Conservation (phyloP, 2,888 invertebrate species). For the Synanthedon formicaeformis region DNA sequence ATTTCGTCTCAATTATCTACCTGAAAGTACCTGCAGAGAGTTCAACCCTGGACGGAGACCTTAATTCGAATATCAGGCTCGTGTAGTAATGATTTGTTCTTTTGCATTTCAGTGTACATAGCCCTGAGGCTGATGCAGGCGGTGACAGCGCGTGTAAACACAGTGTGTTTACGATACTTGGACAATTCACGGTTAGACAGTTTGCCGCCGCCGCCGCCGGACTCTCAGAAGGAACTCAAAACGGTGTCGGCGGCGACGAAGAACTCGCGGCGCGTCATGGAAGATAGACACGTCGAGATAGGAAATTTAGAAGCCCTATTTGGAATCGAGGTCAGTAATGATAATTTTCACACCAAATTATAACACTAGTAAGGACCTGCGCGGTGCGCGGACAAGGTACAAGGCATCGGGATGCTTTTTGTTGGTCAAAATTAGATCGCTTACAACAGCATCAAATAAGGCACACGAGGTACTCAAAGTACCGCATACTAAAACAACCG, state of each 20-base stretch:
- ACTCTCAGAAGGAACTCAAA: slow-evolving; percentile 57
- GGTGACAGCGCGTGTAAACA: slow-evolving; percentile 78
- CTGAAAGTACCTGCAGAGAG: no score
- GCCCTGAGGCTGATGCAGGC: slow-evolving; percentile 81
- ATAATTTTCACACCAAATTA: no score
- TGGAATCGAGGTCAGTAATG: slow-evolving; percentile 74
- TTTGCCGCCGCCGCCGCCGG: slow-evolving; percentile 72
- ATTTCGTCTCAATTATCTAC: no score
- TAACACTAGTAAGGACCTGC: no score
- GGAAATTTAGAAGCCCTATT: slow-evolving; percentile 87
- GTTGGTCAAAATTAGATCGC: no score
- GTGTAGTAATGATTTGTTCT: no score
- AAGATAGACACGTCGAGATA: slow-evolving; percentile 88
- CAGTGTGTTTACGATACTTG: slow-evolving; percentile 76
- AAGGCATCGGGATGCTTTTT: no score
- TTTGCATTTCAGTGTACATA: slow-evolving; percentile 73
- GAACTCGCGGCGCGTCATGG: slow-evolving; percentile 90
- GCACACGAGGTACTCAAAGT: no score
- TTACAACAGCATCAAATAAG: no score
- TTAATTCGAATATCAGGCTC: neutral
- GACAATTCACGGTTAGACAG: slow-evolving; percentile 76
- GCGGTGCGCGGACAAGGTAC: no score
- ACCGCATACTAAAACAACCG: no score
- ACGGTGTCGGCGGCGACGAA: slow-evolving; percentile 79
- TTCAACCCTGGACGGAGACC: neutral